Evolutionary conservation across 2,797 vertebrate genomes (phyloP).

Genomic region (Numenius phaeopus): DNA sequence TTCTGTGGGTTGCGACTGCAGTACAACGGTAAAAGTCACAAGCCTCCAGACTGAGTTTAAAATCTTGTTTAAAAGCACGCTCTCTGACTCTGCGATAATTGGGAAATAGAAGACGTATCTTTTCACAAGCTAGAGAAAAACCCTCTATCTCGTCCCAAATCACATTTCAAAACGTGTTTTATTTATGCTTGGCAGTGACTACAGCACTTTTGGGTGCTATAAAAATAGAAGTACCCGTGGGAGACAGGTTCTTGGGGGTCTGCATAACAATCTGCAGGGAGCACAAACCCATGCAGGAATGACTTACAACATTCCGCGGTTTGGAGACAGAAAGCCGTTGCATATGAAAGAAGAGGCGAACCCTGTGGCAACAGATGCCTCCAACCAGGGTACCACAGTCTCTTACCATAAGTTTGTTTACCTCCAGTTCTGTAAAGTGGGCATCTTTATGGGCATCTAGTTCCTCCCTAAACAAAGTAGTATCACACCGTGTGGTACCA

Average conservation of each 20-base stretch:
- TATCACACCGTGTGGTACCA: accelerated
- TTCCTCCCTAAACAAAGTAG: neutral
- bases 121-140: neutral
- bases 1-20: neutral
- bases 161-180: neutral
- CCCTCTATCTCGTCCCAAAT: neutral
- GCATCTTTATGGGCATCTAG: neutral
- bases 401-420: neutral
- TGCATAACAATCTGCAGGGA: neutral
- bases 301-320: neutral
- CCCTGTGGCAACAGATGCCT: neutral
- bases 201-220: neutral
- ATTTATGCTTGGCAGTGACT: neutral
- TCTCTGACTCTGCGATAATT: neutral
- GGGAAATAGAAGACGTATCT: neutral
- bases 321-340: neutral
- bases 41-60: neutral
- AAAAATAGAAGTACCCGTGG: neutral
- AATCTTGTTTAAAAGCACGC: neutral
- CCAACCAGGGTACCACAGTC: neutral
- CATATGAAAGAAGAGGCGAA: neutral
- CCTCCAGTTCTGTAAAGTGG: neutral
- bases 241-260: neutral
- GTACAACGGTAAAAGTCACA: neutral
- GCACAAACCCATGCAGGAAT: neutral